Evolutionary conservation across 2,888 invertebrate species (phyloP).

Genomic region (Perizoma flavofasciatum): DNA sequence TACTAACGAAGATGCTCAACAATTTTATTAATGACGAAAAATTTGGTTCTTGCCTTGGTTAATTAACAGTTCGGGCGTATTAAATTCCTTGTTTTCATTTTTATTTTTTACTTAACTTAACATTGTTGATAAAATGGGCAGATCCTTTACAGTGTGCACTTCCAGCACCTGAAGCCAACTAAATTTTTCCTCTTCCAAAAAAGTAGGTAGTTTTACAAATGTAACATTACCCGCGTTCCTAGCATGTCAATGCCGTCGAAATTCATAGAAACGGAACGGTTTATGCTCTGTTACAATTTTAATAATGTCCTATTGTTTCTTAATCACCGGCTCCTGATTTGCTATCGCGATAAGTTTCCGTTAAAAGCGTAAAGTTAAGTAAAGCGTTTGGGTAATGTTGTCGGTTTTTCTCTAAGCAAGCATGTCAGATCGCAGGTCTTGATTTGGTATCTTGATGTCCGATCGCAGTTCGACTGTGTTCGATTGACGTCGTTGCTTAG

Average conservation of each 20-base stretch:
- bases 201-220: constrained; percentile 27
- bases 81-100: background rate
- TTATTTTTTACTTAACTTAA: background rate
- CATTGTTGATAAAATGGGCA: background rate
- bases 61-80: background rate
- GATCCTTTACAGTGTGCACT: constrained; percentile 2
- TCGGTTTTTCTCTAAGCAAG: constrained; percentile 63
- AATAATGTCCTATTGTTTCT: constrained; percentile 80
- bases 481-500: constrained; percentile 50
- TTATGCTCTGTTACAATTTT: constrained; percentile 70
- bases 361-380: constrained; percentile 72
- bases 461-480: constrained; percentile 66
- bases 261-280: constrained; percentile 66
- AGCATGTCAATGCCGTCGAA: constrained; percentile 41
- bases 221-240: constrained; percentile 38
- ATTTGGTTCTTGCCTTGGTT: too few species aligned
- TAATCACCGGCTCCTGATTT: constrained; percentile 73
- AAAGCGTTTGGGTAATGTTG: constrained; percentile 62
- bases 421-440: constrained; percentile 63
- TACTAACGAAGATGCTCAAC: too few species aligned
- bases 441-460: constrained; percentile 67
- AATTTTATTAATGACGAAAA: too few species aligned
- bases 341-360: constrained; percentile 73
- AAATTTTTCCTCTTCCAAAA: constrained; percentile 23
- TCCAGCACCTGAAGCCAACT: constrained; percentile 28